Percentiles rank a stretch among this genome's conserved stretches.
These are phyloP conservation scores for Turritopsis rubra DNA, from an alignment of 30 jellyfish, hydroid and myxozoan species.

Conservation along the genomic window DNA sequence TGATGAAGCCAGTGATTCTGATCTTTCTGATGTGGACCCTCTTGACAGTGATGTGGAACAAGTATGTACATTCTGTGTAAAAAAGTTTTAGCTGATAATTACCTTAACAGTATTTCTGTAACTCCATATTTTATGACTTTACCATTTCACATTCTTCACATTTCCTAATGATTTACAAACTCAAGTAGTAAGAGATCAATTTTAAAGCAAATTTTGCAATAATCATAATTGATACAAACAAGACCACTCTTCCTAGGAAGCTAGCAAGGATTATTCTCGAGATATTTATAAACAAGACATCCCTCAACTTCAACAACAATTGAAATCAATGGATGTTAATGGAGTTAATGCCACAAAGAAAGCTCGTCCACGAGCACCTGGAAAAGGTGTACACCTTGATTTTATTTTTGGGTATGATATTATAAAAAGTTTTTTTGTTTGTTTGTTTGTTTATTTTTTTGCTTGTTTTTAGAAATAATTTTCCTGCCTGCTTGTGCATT, in stretches of 20 bases:
- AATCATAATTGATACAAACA: too few relatives aligned
- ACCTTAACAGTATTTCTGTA: too few relatives aligned
- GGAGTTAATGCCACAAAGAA: constrained; percentile 38
- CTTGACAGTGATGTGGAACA: constrained; percentile 89
- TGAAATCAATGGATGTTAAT: constrained; percentile 40
- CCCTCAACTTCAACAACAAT: constrained; percentile 59
- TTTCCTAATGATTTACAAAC: too few relatives aligned
- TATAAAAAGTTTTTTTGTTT: not conserved
- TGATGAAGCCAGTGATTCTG: constrained; percentile 97
- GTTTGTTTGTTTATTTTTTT: too few relatives aligned
- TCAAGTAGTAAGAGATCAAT: not conserved
- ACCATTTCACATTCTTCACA: not conserved
- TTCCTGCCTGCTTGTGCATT: too few relatives aligned
- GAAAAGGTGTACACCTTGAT: constrained; percentile 59
- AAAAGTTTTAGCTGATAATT: not conserved
- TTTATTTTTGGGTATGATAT: constrained; percentile 71
- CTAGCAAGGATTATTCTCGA: constrained; percentile 53
- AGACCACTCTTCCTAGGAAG: constrained; percentile 43
- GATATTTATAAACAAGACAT: constrained; percentile 79
- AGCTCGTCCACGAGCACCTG: constrained; percentile 79
- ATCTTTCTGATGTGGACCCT: constrained; percentile 88
- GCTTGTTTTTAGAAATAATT: not conserved
- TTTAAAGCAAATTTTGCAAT: not conserved
- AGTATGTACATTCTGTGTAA: constrained; percentile 26
- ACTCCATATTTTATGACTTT: not conserved